phyloP scores from a whole-genome alignment of 2,888 invertebrate genomes.

The Apodemia duryi region DNA sequence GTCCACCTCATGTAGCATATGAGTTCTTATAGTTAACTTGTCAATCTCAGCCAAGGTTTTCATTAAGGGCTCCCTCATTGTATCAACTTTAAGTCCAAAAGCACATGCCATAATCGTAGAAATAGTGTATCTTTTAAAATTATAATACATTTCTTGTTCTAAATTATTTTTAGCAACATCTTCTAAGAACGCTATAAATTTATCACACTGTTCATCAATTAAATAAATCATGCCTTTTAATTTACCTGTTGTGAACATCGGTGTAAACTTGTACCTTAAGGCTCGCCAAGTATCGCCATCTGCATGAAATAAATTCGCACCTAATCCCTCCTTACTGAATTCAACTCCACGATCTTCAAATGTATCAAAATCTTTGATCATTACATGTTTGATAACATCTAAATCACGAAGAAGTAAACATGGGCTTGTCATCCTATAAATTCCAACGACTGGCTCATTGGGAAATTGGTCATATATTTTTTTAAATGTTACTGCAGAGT shows the following conservation, averaged over 20 bases:
- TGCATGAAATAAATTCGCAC: constrained; percentile 47
- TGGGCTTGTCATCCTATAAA: constrained; percentile 47
- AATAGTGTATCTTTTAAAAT: constrained; percentile 43
- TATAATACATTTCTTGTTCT: constrained; percentile 37
- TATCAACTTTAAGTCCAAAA: constrained; percentile 43
- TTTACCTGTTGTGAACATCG: constrained; percentile 18
- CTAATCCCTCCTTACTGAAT: constrained; percentile 45
- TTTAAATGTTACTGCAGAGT: constrained; percentile 28
- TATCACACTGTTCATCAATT: constrained; percentile 41
- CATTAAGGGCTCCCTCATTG: constrained; percentile 10
- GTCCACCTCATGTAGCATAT: neutral
- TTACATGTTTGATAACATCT: constrained; percentile 32
- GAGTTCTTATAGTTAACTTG: neutral
- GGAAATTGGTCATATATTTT: constrained; percentile 44
- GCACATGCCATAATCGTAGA: constrained; percentile 40
- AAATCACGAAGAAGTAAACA: constrained; percentile 48
- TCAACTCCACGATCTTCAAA: constrained; percentile 49
- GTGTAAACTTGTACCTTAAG: constrained; percentile 33
- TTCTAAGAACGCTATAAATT: constrained; percentile 21
- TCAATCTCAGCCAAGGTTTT: constrained; percentile 4
- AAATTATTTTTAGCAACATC: constrained; percentile 20
- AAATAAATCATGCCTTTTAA: constrained; percentile 50
- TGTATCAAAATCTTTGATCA: constrained; percentile 26
- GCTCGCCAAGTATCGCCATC: constrained; percentile 48
- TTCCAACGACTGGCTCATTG: constrained; percentile 50